phyloP scores from a whole-genome alignment of 2,797 vertebrate species.

The Argentina silus region DNA sequence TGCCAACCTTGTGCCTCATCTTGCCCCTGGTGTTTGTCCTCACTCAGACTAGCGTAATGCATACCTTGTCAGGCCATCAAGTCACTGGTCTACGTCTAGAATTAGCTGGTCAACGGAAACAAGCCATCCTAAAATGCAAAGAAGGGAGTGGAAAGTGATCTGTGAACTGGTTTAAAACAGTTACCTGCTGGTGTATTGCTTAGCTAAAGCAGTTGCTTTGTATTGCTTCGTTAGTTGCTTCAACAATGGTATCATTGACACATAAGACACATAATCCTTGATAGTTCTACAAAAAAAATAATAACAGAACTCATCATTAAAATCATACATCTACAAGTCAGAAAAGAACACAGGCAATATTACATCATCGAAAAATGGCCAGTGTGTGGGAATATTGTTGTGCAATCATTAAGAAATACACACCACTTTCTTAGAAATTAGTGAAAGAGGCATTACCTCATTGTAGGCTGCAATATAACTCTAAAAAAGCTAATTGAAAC shows the following conservation, averaged over 20 bases:
- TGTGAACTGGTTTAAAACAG: neutral
- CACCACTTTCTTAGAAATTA: conserved; percentile 33
- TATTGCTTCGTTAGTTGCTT: neutral
- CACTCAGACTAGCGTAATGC: neutral
- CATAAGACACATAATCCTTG: neutral
- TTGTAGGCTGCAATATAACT: conserved; percentile 45
- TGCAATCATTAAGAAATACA: conserved; percentile 8
- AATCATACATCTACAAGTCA: too few relatives aligned
- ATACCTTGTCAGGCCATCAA: neutral
- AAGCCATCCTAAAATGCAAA: neutral
- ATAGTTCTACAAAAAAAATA: neutral
- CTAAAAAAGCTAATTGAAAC: conserved; percentile 39
- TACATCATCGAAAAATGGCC: neutral
- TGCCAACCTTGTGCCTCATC: neutral
- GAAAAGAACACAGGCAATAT: neutral
- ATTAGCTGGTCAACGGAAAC: conserved; percentile 2
- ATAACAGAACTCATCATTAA: neutral
- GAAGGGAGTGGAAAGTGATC: neutral
- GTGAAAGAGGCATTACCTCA: conserved; percentile 42
- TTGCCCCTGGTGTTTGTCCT: neutral
- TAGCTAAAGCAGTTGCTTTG: neutral
- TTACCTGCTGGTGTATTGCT: neutral
- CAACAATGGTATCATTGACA: neutral
- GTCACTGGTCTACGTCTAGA: neutral
- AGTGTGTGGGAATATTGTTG: conserved; percentile 18